Evolutionary conservation across 2,113 vertebrate species (phyloP).

Genomic region (Galbula dea): DNA sequence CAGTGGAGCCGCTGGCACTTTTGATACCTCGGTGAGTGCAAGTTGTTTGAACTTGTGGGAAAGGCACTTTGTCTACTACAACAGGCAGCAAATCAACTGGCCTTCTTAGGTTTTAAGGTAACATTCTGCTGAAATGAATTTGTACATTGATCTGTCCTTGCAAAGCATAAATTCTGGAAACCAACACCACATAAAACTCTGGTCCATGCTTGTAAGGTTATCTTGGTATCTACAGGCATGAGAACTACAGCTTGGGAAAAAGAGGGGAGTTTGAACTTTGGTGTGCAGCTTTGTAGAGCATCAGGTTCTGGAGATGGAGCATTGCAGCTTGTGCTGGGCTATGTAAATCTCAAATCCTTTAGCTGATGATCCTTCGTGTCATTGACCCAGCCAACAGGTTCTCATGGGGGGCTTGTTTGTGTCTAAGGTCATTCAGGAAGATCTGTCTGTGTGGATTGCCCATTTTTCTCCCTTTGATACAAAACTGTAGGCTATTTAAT

Average conservation of each 20-base stretch:
- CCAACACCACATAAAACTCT: fast-evolving
- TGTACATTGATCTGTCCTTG: background rate
- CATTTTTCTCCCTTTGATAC: background rate
- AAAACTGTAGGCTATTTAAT: background rate
- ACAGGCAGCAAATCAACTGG: slow-evolving; percentile 1
- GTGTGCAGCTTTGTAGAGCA: background rate
- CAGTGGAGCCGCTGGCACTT: slow-evolving; percentile 25
- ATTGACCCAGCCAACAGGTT: background rate
- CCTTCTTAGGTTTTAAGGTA: background rate
- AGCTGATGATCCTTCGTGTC: background rate
- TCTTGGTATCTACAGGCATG: background rate
- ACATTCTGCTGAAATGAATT: background rate
- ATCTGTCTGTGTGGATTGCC: background rate
- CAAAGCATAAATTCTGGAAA: background rate
- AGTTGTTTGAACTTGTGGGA: slow-evolving; percentile 17
- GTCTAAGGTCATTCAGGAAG: background rate
- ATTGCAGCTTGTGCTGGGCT: background rate
- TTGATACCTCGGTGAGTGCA: slow-evolving; percentile 50
- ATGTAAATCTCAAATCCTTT: background rate
- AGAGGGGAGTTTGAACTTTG: background rate
- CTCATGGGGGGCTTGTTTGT: background rate
- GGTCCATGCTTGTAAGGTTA: background rate
- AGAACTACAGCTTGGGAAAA: background rate
- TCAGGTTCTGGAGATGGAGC: background rate
- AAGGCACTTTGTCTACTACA: background rate